A percentile compares a stretch with the other conserved stretches of the same genome.
These are phyloP conservation scores for Sanderia malayensis DNA, from an alignment of 30 jellyfish, hydroid and myxozoan species.

Conservation along the genomic window DNA sequence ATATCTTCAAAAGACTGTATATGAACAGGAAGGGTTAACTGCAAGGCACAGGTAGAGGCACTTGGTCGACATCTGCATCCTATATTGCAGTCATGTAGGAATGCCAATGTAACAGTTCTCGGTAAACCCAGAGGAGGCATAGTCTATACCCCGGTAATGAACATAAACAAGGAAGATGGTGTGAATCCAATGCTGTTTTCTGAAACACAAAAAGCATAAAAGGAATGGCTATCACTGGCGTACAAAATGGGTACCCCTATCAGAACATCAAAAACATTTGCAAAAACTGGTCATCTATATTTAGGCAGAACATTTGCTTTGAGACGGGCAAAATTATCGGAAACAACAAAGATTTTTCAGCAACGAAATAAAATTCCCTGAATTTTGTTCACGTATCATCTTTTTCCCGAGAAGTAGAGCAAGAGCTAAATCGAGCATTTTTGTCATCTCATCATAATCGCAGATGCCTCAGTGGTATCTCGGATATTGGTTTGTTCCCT, in stretches of 20 bases:
- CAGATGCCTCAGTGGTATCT: too few relatives aligned
- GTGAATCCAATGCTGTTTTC: conserved; percentile 3
- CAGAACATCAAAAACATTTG: background rate
- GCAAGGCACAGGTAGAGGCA: background rate
- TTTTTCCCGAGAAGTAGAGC: too few relatives aligned
- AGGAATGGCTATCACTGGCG: background rate
- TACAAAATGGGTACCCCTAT: background rate
- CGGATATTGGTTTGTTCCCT: too few relatives aligned
- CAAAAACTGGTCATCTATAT: background rate
- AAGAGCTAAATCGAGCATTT: too few relatives aligned
- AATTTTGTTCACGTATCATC: too few relatives aligned
- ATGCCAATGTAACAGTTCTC: conserved; percentile 18
- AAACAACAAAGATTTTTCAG: too few relatives aligned
- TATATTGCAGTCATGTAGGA: conserved; percentile 13
- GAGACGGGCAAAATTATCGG: too few relatives aligned
- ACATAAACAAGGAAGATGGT: conserved; percentile 20
- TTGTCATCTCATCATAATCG: too few relatives aligned
- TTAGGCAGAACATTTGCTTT: background rate
- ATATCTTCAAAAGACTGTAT: background rate
- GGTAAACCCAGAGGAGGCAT: conserved; percentile 30
- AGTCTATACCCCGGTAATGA: conserved; percentile 11
- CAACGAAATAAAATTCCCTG: too few relatives aligned
- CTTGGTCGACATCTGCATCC: conserved; percentile 28
- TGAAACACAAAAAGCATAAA: background rate
- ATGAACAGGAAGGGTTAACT: background rate